phyloP scores from a whole-genome alignment of 2,797 vertebrate species.

The Mus spretus region DNA sequence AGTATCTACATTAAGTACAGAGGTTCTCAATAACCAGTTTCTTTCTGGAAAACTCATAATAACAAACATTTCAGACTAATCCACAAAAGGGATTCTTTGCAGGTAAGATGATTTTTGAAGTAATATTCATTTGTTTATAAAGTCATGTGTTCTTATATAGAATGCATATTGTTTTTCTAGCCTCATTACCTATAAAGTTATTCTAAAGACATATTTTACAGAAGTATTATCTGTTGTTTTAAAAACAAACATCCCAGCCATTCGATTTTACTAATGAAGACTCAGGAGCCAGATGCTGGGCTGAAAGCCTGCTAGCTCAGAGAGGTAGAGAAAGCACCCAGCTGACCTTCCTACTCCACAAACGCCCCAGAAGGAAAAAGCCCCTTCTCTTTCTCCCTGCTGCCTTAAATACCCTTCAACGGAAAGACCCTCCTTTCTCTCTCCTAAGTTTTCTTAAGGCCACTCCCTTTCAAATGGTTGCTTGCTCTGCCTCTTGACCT shows the following conservation, averaged over 20 bases:
- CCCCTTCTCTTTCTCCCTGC: neutral
- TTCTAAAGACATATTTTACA: conserved; percentile 35
- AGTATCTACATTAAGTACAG: neutral
- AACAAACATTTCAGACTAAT: neutral
- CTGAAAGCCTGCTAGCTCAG: neutral
- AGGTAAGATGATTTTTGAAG: conserved; percentile 11
- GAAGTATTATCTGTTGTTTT: neutral
- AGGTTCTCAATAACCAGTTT: neutral
- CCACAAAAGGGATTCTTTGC: neutral
- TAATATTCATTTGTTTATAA: conserved; percentile 29
- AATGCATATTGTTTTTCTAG: neutral
- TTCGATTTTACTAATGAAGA: neutral
- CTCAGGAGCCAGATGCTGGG: neutral
- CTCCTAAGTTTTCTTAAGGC: neutral
- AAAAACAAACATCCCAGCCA: neutral
- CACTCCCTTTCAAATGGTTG: neutral
- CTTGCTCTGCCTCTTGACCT: neutral
- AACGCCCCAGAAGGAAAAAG: neutral
- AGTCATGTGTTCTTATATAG: neutral
- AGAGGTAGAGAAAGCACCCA: neutral
- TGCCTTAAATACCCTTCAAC: neutral
- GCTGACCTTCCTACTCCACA: neutral
- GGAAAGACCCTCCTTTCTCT: neutral
- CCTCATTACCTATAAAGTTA: neutral
- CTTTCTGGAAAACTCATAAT: neutral